Base-by-base conservation (phyloP, 2,113 vertebrate species). In the Naja naja region DNA sequence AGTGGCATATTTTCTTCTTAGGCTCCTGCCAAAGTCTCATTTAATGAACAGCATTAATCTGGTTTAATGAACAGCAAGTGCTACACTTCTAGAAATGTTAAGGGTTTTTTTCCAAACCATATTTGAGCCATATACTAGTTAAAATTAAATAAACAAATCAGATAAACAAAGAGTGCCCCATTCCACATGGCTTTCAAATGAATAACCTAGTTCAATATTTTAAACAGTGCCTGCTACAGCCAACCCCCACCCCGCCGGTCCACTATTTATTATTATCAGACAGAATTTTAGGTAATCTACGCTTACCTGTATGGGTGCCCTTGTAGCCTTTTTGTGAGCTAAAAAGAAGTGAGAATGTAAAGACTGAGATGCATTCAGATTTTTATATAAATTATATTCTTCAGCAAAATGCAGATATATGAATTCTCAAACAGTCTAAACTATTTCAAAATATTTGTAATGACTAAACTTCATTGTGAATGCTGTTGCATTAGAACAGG, bases 271-370 rank as follows among this genome's bases (percentile, higher is more conserved):
- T n/a, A 18, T 7, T 39, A n/a, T 27, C 53, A 85, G 94, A 91
- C 3, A 87, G 34, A 43, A 92, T 54, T 91, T 7, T 12, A 11
- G 58, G 53, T 27, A 47, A 85, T 87, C 20, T 20, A 45, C 43
- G 97, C 98, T 98, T 97, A 99, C 99, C 97, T 97, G 81, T 98
- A 98, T 3, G 99, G 99, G 93, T 99, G 98, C 87, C 98, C 98
- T 94, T 99, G 99, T 91, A 99, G 97, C 93, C 99, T 98, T 94
- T 97, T 99, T 0, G 99, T 99, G 93, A 99, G 96, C 99, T 99
- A 60, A 55, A 94, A 94, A 89, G 81, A 95, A 53, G 91, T 95
- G 88, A 58, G 0, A 0, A 64, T 86, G 27, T 23, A 90, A 64
- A 23, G 8, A 89, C 25, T 56, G 47, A 87, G 55, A 30, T 53